Conservation (phyloP, 2,797 vertebrate genomes). For the Gallirallus australis region DNA sequence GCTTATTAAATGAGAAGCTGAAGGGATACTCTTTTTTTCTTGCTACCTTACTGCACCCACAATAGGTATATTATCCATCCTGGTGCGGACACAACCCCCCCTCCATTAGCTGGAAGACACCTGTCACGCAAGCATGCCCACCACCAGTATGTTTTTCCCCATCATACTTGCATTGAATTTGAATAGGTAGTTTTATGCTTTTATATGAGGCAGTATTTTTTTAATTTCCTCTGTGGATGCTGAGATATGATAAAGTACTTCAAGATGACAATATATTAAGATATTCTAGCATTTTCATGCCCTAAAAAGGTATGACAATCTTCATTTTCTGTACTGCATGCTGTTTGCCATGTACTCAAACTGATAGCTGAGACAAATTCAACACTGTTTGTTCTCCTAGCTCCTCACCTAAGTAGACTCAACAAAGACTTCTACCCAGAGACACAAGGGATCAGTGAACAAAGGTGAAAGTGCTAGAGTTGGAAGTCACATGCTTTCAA, state of each 20-base stretch:
- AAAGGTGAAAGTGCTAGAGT: not conserved
- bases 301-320: not conserved
- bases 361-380: not conserved
- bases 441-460: not conserved
- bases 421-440: not conserved
- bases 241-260: not conserved
- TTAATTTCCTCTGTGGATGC: not conserved
- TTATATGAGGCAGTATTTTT: not conserved
- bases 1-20: not conserved
- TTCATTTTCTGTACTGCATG: rapidly evolving
- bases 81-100: not conserved
- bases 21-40: not conserved
- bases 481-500: not conserved
- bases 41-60: not conserved
- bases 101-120: not conserved
- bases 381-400: not conserved
- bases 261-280: not conserved
- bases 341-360: not conserved
- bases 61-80: not conserved
- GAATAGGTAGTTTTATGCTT: not conserved
- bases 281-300: not conserved
- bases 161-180: not conserved
- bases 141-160: not conserved
- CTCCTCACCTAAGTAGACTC: not conserved
- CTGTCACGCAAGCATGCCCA: not conserved